Evolutionary conservation across 2,888 invertebrate genomes (phyloP).

Genomic region (Globia sparganii): DNA sequence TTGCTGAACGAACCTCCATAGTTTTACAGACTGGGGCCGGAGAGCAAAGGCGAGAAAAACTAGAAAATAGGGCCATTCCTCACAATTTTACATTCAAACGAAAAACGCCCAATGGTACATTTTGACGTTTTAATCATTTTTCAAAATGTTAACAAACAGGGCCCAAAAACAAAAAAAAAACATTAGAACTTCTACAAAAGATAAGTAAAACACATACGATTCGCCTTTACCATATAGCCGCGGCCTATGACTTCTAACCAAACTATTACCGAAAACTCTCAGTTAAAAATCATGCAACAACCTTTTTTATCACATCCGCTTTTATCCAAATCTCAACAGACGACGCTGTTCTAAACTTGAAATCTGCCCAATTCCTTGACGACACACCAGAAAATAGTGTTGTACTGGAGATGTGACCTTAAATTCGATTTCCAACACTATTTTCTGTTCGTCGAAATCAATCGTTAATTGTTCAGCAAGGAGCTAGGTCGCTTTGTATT

Average conservation of each 20-base stretch:
- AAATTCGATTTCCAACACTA: constrained; percentile 23
- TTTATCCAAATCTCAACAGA: constrained; percentile 34
- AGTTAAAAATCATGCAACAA: constrained; percentile 42
- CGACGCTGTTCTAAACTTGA: constrained; percentile 26
- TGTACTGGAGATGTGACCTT: neutral
- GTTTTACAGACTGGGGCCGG: constrained; percentile 67
- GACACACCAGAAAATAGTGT: constrained; percentile 33
- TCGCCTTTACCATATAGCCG: constrained; percentile 71
- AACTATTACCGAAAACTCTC: constrained; percentile 46
- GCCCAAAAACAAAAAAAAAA: constrained; percentile 53
- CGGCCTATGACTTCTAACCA: constrained; percentile 60
- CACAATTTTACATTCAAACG: constrained; percentile 11
- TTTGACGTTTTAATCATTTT: constrained; percentile 50
- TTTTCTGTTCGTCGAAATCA: constrained; percentile 24
- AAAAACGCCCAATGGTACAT: constrained; percentile 56
- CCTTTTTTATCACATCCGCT: constrained; percentile 19
- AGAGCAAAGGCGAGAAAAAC: constrained; percentile 68
- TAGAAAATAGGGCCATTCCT: constrained; percentile 30
- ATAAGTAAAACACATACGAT: constrained; percentile 29
- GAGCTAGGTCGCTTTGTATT: constrained; percentile 52
- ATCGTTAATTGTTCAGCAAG: constrained; percentile 52
- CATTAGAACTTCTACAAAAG: constrained; percentile 54
- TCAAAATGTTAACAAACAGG: constrained; percentile 15
- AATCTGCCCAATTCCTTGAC: constrained; percentile 15
- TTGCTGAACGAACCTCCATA: constrained; percentile 72